Evolutionary conservation across 2,888 invertebrate species (phyloP).

Genomic region (Panorpa germanica): DNA sequence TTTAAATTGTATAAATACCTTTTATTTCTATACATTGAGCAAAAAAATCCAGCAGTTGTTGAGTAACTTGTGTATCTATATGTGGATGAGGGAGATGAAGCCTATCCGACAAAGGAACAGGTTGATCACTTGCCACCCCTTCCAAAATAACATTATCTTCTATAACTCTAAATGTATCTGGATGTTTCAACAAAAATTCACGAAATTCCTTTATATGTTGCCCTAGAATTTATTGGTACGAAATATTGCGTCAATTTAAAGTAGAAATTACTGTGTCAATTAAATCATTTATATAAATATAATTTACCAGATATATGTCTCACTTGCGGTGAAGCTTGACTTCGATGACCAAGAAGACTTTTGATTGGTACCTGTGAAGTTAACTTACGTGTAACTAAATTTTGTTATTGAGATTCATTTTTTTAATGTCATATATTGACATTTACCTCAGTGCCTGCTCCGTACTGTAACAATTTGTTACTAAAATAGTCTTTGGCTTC

Average conservation of each 20-base stretch:
- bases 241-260: slow-evolving; percentile 1
- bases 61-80: slow-evolving; percentile 69
- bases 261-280: neutral
- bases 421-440: too few relatives aligned
- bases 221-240: slow-evolving; percentile 24
- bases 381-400: too few relatives aligned
- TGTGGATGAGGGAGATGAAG: slow-evolving; percentile 53
- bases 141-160: slow-evolving; percentile 72
- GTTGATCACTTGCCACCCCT: slow-evolving; percentile 45
- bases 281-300: neutral
- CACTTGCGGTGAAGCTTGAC: slow-evolving; percentile 92
- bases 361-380: slow-evolving; percentile 96
- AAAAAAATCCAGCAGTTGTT: slow-evolving; percentile 63
- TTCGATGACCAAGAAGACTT: slow-evolving; percentile 88
- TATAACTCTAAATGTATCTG: slow-evolving; percentile 68
- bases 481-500: slow-evolving; percentile 98
- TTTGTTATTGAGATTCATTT: too few relatives aligned
- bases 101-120: slow-evolving; percentile 43
- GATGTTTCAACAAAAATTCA: slow-evolving; percentile 70
- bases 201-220: slow-evolving; percentile 89
- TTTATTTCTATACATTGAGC: slow-evolving; percentile 65
- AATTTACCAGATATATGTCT: slow-evolving; percentile 68
- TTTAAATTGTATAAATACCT: slow-evolving; percentile 18
- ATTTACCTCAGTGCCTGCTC: slow-evolving; percentile 86
- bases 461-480: slow-evolving; percentile 86